These are phyloP conservation scores for Amphimallon solstitiale DNA, from an alignment of 2,888 invertebrate species.

Conservation along the genomic window DNA sequence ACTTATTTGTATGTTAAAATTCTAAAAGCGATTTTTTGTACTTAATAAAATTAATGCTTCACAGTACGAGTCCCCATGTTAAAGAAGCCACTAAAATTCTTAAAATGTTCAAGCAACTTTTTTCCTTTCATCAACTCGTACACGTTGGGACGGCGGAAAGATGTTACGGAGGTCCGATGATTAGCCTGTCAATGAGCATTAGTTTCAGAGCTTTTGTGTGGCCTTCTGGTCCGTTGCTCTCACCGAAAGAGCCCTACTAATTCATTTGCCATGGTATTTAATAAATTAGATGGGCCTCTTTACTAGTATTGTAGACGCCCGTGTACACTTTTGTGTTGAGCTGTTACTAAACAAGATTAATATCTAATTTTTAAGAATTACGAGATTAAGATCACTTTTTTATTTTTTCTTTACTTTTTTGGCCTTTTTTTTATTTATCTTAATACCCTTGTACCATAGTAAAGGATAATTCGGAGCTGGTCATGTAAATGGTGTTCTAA, in stretches of 20 bases:
- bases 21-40: too few species aligned
- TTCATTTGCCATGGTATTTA: constrained; percentile 41
- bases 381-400: constrained; percentile 14
- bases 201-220: constrained; percentile 53
- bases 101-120: constrained; percentile 26
- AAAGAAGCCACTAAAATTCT: constrained; percentile 35
- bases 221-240: constrained; percentile 51
- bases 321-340: constrained; percentile 21
- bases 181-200: constrained; percentile 58
- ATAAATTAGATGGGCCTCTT: constrained; percentile 35
- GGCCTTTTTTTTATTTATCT: constrained; percentile 1
- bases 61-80: not conserved
- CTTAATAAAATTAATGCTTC: not conserved
- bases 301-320: constrained; percentile 13
- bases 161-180: constrained; percentile 45
- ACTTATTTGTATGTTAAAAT: too few species aligned
- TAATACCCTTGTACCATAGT: constrained; percentile 6
- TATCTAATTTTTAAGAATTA: constrained; percentile 2
- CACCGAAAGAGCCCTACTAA: constrained; percentile 37
- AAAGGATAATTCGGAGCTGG: not conserved
- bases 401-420: too few species aligned
- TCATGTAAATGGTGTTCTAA: too few species aligned
- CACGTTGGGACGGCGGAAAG: constrained; percentile 28
- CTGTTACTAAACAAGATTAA: constrained; percentile 26
- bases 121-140: constrained; percentile 18